phyloP scores from a whole-genome alignment of 2,888 invertebrate species.

The Clusia tigrina region DNA sequence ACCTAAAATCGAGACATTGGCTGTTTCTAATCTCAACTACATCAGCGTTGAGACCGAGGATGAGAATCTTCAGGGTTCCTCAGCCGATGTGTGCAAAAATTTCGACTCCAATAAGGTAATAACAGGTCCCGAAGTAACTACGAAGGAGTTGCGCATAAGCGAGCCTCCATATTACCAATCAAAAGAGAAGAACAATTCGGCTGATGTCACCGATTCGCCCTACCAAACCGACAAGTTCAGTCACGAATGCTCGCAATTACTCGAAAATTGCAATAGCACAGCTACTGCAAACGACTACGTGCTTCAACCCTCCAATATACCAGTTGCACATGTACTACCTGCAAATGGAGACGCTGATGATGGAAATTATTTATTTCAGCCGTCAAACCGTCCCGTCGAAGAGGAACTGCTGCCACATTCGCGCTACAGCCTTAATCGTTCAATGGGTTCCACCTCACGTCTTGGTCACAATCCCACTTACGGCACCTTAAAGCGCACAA shows the following conservation, averaged over 20 bases:
- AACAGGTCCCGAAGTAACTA: constrained; percentile 53
- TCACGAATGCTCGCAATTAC: constrained; percentile 61
- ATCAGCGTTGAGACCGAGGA: constrained; percentile 62
- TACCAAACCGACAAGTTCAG: constrained; percentile 62
- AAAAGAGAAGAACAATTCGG: constrained; percentile 56
- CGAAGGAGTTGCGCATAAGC: constrained; percentile 61
- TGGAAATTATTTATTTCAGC: constrained; percentile 62
- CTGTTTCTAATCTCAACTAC: constrained; percentile 63
- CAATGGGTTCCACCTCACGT: constrained; percentile 43
- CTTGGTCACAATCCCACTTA: constrained; percentile 44
- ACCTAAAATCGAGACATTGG: constrained; percentile 54
- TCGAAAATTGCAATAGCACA: constrained; percentile 56
- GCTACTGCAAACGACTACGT: constrained; percentile 66
- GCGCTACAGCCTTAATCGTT: constrained; percentile 43
- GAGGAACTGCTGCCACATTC: constrained; percentile 43
- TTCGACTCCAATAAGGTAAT: constrained; percentile 52
- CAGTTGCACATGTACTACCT: constrained; percentile 66
- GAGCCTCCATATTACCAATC: constrained; percentile 64
- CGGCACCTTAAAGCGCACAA: constrained; percentile 61
- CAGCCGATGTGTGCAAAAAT: constrained; percentile 56
- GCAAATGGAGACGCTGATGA: constrained; percentile 57
- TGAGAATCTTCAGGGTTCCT: constrained; percentile 55
- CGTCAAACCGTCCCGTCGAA: constrained; percentile 62
- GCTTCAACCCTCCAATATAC: constrained; percentile 71
- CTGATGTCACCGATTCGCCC: constrained; percentile 50